phyloP scores from a whole-genome alignment of 2,113 vertebrate species.

The Isurus oxyrinchus region DNA sequence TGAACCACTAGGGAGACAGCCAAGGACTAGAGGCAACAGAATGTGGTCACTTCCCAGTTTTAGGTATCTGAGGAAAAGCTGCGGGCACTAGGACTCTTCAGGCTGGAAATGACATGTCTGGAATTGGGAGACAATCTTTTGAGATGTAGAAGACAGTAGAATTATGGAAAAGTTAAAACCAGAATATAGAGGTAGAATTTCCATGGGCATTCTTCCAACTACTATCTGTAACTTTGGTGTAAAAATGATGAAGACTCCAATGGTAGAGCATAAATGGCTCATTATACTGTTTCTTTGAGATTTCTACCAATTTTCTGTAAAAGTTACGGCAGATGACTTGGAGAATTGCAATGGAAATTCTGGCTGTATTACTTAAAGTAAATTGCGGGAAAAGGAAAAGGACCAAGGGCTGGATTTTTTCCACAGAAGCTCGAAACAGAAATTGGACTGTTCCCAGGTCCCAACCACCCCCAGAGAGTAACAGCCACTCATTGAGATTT shows the following conservation, averaged over 20 bases:
- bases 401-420: too few species aligned
- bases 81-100: background rate
- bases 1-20: background rate
- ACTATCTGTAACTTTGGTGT: background rate
- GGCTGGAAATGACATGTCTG: background rate
- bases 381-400: background rate
- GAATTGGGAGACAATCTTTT: background rate
- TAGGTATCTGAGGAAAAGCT: too few species aligned
- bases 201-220: too few species aligned
- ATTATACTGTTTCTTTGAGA: background rate
- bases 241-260: background rate
- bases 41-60: background rate
- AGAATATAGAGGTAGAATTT: too few species aligned
- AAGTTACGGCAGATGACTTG: background rate
- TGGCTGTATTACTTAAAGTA: background rate
- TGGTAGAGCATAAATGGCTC: background rate
- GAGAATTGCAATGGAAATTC: background rate
- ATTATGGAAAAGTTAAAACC: background rate
- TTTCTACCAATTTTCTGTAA: background rate
- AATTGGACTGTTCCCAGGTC: too few species aligned
- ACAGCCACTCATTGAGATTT: too few species aligned
- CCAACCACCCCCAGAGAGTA: too few species aligned
- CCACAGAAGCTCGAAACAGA: too few species aligned
- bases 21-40: background rate
- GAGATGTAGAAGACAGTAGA: background rate